Evolutionary conservation across 2,113 vertebrate species (phyloP).

Genomic region (Corythaeola cristata): DNA sequence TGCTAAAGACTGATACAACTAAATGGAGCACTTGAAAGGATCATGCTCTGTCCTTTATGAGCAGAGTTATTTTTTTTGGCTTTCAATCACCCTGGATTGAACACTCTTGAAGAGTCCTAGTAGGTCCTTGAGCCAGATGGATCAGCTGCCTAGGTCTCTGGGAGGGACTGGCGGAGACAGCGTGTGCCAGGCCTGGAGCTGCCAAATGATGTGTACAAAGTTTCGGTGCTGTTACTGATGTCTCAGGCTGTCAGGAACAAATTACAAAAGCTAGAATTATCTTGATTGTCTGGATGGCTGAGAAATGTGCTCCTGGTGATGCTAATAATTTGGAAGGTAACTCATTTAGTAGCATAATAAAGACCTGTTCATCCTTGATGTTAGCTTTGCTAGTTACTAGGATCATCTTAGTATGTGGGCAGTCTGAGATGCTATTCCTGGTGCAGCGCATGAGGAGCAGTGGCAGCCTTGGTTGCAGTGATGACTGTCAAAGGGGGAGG

Average conservation of each 20-base stretch:
- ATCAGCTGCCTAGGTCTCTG: constrained; percentile 36
- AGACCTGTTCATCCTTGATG: not conserved
- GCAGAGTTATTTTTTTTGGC: not conserved
- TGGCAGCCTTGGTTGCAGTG: not conserved
- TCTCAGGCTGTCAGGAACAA: constrained; percentile 44
- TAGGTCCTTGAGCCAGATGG: constrained; percentile 46
- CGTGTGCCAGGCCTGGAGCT: constrained; percentile 4
- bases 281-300: constrained; percentile 23
- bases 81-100: not conserved
- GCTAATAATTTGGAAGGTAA: constrained; percentile 1
- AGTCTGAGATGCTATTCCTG: constrained; percentile 54
- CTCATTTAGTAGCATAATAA: not conserved
- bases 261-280: constrained; percentile 24
- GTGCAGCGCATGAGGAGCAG: constrained; percentile 24
- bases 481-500: constrained; percentile 18
- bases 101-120: constrained; percentile 26
- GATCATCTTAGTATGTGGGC: constrained; percentile 34
- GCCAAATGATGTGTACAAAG: constrained; percentile 23
- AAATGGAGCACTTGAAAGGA: not conserved
- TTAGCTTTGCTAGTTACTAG: constrained; percentile 12
- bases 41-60: not conserved
- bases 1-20: not conserved
- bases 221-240: not conserved
- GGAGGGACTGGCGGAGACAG: constrained; percentile 54
- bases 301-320: not conserved